These are phyloP conservation scores for Apis dorsata DNA, from an alignment of 1,140 invertebrate species.

Conservation along the genomic window DNA sequence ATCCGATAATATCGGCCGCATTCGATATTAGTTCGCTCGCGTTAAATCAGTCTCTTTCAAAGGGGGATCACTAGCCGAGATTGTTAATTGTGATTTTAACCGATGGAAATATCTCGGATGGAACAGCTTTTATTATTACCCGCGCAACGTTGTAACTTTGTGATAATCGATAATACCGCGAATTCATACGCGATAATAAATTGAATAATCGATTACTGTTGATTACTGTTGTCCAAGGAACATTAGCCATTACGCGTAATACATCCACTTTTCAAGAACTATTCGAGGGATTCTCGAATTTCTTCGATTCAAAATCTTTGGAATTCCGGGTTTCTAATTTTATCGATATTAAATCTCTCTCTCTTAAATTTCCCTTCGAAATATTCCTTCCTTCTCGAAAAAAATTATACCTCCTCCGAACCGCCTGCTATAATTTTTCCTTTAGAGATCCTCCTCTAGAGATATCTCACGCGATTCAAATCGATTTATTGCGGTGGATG, in stretches of 20 bases:
- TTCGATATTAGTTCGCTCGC: not conserved
- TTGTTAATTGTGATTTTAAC: not conserved
- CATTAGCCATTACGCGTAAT: no score
- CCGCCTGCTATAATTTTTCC: not conserved
- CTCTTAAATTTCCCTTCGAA: not conserved
- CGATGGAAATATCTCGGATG: not conserved
- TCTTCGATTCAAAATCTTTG: no score
- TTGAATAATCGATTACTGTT: not conserved
- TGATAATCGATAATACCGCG: not conserved
- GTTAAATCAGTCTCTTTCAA: not conserved
- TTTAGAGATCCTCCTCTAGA: no score
- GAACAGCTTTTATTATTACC: not conserved
- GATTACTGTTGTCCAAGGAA: not conserved
- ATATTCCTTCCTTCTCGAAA: not conserved
- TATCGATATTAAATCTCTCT: not conserved
- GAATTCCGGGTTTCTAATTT: no score
- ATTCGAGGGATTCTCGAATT: not conserved
- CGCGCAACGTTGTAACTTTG: not conserved
- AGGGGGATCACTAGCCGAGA: not conserved
- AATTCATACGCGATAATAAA: not conserved
- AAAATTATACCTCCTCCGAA: not conserved
- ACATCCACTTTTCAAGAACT: no score
- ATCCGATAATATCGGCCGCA: not conserved
- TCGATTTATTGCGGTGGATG: conserved; percentile 6
- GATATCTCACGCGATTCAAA: not conserved